Evolutionary conservation across 2,113 vertebrate species (phyloP), one percentile per base, ranked within the genome.

Genomic region (Monopterus albus): DNA sequence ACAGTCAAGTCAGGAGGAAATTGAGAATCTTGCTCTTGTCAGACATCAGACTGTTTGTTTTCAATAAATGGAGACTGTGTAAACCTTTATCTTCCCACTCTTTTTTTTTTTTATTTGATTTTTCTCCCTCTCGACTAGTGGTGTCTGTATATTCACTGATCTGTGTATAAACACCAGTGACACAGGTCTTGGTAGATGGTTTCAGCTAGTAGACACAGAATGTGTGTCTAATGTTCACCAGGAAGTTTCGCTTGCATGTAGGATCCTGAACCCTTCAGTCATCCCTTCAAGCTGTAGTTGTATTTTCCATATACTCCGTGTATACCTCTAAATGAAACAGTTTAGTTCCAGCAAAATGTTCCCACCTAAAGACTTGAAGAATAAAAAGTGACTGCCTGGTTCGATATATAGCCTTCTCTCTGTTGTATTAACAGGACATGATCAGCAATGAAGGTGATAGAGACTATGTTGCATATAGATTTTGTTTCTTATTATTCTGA

Each of bases 21-120:
- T 33, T 5, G 6, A 49, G 29, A 68, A 60, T 56, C 47, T 52
- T 59, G 23, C 50, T 38, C 58, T 38, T 56, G 7, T 31, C 64
- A 51, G 33, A 72, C 50, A 33, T 5, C 63, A 62, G 56, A 58
- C 18, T 9, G 23, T 62, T 72, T 62, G 59, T 63, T 78, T 38
- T 75, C 36, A 85, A 82, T 82, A 82, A 84, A 83, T 75, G 53
- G 75, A 51, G 52, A 64, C 39, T 52, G 47, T 58, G 45, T 52
- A 38, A 69, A 43, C 46, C 49, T 58, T 64, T 7, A 62, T 72
- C 58, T 70, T 35, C 23, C 29, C 29, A 33, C 25, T 33, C 10
- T 75, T 72, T 13, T 29, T 45, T 61, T 39, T 57, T 8, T 21
- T 42, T 20, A 20, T 39, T 26, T 75, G 13, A n/a, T 10, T 47